Percentiles rank a stretch among this genome's conserved stretches.
Evolutionary conservation across 1,140 invertebrate genomes (phyloP).

Genomic region (Yoshiicerus persimilis): DNA sequence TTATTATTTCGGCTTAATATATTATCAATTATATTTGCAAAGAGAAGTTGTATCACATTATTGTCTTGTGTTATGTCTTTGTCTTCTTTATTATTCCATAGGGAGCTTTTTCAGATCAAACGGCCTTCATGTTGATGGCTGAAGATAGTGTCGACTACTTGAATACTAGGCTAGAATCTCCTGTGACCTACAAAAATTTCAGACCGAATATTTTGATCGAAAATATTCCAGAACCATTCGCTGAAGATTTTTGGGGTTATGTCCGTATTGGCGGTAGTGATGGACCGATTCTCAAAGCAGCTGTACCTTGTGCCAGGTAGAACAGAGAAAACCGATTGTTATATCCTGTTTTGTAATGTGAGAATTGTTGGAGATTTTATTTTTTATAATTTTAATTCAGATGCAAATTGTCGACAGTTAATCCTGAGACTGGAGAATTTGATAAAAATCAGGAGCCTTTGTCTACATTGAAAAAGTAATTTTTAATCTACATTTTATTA

Average conservation of each 20-base stretch:
- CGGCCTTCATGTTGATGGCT: slow-evolving; percentile 53
- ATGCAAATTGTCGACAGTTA: slow-evolving; percentile 53
- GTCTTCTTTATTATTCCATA: too few species aligned
- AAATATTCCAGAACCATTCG: slow-evolving; percentile 43
- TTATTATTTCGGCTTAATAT: too few species aligned
- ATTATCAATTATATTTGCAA: too few species aligned
- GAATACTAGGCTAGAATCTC: slow-evolving; percentile 50
- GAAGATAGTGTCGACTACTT: slow-evolving; percentile 51
- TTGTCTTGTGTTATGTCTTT: not conserved
- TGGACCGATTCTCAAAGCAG: slow-evolving; percentile 43
- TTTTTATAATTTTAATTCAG: slow-evolving; percentile 32
- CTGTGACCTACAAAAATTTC: slow-evolving; percentile 50
- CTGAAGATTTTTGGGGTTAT: slow-evolving; percentile 51
- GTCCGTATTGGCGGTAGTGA: slow-evolving; percentile 45
- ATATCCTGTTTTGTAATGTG: too few species aligned
- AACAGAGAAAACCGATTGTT: too few species aligned
- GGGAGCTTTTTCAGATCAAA: slow-evolving; percentile 52
- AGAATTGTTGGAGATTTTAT: too few species aligned
- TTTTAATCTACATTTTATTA: not conserved
- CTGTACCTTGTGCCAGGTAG: slow-evolving; percentile 50
- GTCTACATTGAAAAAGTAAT: slow-evolving; percentile 51
- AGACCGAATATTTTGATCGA: slow-evolving; percentile 50
- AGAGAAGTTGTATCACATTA: too few species aligned
- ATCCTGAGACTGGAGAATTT: slow-evolving; percentile 53
- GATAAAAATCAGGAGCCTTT: slow-evolving; percentile 52